Percentiles rank a stretch among this genome's conserved stretches.
These are phyloP conservation scores for Phalera bucephala DNA, from an alignment of 2,888 invertebrate species.

Conservation along the genomic window DNA sequence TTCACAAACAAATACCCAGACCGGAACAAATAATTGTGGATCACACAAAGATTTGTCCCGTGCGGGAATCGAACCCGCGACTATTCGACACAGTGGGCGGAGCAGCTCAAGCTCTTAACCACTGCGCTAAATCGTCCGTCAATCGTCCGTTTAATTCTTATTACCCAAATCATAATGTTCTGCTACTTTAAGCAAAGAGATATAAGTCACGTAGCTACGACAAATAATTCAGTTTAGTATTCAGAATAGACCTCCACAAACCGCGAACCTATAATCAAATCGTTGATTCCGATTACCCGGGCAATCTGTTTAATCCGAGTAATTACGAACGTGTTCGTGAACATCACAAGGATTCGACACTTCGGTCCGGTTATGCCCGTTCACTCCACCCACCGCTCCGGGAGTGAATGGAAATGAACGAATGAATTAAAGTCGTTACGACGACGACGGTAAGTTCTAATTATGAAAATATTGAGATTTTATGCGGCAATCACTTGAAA, in stretches of 20 bases:
- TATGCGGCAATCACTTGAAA: no score
- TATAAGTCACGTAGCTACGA: background rate
- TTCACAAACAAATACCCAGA: no score
- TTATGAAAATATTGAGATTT: slow-evolving; percentile 51
- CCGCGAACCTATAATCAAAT: slow-evolving; percentile 43
- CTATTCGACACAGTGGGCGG: no score
- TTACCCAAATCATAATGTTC: no score
- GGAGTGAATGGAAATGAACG: slow-evolving; percentile 58
- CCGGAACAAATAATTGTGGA: no score
- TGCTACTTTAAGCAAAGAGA: no score
- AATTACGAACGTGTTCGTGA: slow-evolving; percentile 67
- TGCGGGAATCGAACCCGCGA: no score
- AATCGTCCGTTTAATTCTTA: no score
- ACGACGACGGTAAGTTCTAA: slow-evolving; percentile 45
- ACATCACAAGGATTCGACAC: slow-evolving; percentile 57
- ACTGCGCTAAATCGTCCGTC: no score
- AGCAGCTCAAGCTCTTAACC: no score
- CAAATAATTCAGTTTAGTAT: background rate
- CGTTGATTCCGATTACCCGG: slow-evolving; percentile 49
- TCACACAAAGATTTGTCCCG: no score
- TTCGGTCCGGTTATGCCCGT: slow-evolving; percentile 50
- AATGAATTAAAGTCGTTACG: slow-evolving; percentile 61
- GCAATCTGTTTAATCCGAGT: slow-evolving; percentile 62
- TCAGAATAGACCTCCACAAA: slow-evolving; percentile 20
- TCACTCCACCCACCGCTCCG: slow-evolving; percentile 43